Evolutionary conservation across 2,888 invertebrate species (phyloP), one percentile per base, ranked within the genome.

Genomic region (Habroteleia sp.): DNA sequence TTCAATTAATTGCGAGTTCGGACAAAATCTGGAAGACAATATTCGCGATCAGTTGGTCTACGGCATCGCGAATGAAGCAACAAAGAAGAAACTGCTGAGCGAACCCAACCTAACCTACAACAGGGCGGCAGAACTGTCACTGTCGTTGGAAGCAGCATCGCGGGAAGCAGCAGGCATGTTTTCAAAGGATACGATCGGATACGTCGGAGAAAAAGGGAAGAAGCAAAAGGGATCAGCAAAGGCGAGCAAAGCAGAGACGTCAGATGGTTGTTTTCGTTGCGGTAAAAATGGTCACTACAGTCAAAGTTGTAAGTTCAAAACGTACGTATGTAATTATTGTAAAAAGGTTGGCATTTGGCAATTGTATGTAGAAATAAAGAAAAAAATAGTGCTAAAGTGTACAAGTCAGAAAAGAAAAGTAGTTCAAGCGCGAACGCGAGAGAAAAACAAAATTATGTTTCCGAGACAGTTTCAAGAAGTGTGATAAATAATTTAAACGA

Each of bases 1-100:
- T 13, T 73, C 76, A 0, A 41, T 16, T 0, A 50, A 50, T 11
- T 77, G 78, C 10, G 71, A 75, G 10, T 80, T 76, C 39, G 75
- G 77, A 0, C 1, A 6, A 1, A 37, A 27, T 11, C 11, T 46
- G 3, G 39, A 60, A 17, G 60, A 60, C 8, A 60, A 39, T 7
- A 29, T 60, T 1, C 2, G 60, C 6, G 60, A 60, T 13, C 60
- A 60, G 10, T 7, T 60, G 13, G 60, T 60, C 0, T 60, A 17
- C 4, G 60, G 60, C 1, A 46, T 60, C 2, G 7, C 37, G 0
- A 39, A 7, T 8, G 39, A 60, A 0, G 13, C 16, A 0, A 37
- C 10, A 1, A 46, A 39, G 29, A 56, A 56, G 11, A 39, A 31
- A 3, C 7, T 27, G 6, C 10, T 46, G 1, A 31, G 46, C 8